A percentile compares a stretch with the other conserved stretches of the same genome.
Evolutionary conservation across 2,888 invertebrate species (phyloP).

Genomic region (Lampropteryx suffumata): DNA sequence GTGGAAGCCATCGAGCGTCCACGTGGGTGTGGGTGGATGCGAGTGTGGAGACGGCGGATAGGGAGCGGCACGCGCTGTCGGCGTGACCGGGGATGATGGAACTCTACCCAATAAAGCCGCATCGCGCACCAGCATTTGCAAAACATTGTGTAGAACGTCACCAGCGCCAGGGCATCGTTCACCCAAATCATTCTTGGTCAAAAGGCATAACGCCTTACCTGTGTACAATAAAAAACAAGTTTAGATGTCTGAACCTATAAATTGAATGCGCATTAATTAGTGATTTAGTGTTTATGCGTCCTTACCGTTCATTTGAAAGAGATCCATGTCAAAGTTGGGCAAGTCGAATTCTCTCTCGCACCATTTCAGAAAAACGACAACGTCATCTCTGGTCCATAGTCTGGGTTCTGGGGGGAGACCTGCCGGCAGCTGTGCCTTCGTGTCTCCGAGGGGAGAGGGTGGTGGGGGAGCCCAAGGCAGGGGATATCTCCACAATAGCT

Average conservation of each 20-base stretch:
- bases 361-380: constrained; percentile 93
- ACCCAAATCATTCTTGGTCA: constrained; percentile 94
- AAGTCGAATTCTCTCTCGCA: constrained; percentile 96
- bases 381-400: constrained; percentile 95
- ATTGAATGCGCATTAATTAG: constrained; percentile 9
- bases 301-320: constrained; percentile 97
- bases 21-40: constrained; percentile 91
- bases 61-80: constrained; percentile 87
- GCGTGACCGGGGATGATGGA: constrained; percentile 91
- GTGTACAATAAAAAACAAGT: constrained; percentile 41
- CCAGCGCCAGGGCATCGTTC: constrained; percentile 97
- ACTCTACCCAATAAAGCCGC: constrained; percentile 90
- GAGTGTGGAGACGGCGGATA: constrained; percentile 92
- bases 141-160: constrained; percentile 96
- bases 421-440: constrained; percentile 93
- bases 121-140: constrained; percentile 93
- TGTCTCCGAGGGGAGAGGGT: constrained; percentile 89
- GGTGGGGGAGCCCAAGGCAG: constrained; percentile 87
- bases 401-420: constrained; percentile 94
- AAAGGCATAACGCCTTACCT: constrained; percentile 95
- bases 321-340: constrained; percentile 95
- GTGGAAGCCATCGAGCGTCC: constrained; percentile 84
- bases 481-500: constrained; percentile 94
- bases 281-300: constrained; percentile 13
- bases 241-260: constrained; percentile 3